Conservation (phyloP, 2,113 vertebrate species). For the Myrmecobius fasciatus region DNA sequence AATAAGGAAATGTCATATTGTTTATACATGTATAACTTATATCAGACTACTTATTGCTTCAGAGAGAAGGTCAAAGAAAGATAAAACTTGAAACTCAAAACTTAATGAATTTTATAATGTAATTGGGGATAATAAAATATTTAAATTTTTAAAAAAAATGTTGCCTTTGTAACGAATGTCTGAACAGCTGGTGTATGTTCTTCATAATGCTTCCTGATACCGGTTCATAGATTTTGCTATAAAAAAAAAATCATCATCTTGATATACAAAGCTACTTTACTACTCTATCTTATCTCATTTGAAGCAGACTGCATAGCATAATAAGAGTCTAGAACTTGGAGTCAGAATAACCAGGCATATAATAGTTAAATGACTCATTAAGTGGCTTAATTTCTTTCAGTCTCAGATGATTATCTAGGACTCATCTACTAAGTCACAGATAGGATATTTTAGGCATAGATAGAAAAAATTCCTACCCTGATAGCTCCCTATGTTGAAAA, state of each 20-base stretch:
- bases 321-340: not conserved
- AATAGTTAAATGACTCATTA: not conserved
- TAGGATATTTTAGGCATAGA: not conserved
- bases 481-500: not conserved
- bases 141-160: not conserved
- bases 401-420: not conserved
- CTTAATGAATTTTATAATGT: not conserved
- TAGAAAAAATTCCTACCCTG: not conserved
- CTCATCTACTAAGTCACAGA: not conserved
- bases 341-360: not conserved
- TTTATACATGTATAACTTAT: not conserved
- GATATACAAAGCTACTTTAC: not conserved
- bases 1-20: not conserved
- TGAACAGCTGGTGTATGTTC: not conserved
- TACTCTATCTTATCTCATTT: not conserved
- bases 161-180: not conserved
- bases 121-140: not conserved
- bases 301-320: not conserved
- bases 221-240: not conserved
- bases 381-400: not conserved
- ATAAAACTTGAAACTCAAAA: not conserved
- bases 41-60: not conserved
- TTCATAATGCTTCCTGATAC: not conserved
- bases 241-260: not conserved
- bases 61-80: not conserved